phyloP scores from a whole-genome alignment of 2,888 invertebrate genomes.

The Pammene fasciana region DNA sequence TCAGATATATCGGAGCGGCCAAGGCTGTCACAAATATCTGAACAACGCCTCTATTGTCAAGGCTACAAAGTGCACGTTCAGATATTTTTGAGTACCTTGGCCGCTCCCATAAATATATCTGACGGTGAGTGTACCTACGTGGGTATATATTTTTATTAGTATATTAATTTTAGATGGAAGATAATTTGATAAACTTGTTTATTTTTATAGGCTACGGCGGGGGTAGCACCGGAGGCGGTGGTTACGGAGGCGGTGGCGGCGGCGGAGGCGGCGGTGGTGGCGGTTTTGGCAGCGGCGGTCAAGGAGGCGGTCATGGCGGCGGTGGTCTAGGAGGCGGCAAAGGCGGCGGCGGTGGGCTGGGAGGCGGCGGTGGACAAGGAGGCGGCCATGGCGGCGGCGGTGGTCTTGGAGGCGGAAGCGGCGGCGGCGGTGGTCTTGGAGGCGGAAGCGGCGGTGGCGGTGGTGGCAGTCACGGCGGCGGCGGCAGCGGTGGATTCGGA shows the following conservation, averaged over 20 bases:
- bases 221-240: conserved; percentile 45
- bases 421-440: conserved; percentile 13
- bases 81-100: too few species aligned
- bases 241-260: conserved; percentile 55
- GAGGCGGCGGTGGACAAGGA: conserved; percentile 44
- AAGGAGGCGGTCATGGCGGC: conserved; percentile 45
- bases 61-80: too few species aligned
- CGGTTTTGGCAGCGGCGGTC: conserved; percentile 47
- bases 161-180: too few species aligned
- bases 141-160: too few species aligned
- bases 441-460: conserved; percentile 32
- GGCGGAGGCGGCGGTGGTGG: conserved; percentile 47
- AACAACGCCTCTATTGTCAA: too few species aligned
- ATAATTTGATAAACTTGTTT: too few species aligned
- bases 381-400: conserved; percentile 44
- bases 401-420: conserved; percentile 25
- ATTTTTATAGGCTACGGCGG: conserved; percentile 42
- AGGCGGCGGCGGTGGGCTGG: conserved; percentile 32
- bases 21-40: too few species aligned
- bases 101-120: too few species aligned
- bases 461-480: background rate
- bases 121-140: too few species aligned
- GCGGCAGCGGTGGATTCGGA: too few species aligned
- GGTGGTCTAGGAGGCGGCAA: conserved; percentile 14
- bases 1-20: too few species aligned